Conservation (phyloP, 2,888 invertebrate species). For the Agapetus fuscipes region DNA sequence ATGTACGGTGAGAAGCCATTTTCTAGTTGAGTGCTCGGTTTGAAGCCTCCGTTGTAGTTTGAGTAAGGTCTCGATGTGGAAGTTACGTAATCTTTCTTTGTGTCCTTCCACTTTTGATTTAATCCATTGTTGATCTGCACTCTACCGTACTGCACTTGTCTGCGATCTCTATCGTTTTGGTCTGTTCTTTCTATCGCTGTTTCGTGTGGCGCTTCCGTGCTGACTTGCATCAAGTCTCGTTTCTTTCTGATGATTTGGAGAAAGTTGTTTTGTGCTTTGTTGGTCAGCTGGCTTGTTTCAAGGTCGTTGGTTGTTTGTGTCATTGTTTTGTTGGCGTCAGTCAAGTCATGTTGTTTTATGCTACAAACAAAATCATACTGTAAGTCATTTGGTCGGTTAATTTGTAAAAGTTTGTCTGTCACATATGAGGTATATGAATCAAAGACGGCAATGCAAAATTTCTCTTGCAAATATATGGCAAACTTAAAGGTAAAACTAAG, state of each 20-base stretch:
- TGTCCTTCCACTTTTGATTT: conserved; percentile 27
- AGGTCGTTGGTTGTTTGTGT: conserved; percentile 14
- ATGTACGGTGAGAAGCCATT: conserved; percentile 12
- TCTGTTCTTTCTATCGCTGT: conserved; percentile 7
- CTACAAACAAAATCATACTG: conserved; percentile 9
- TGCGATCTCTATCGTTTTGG: conserved; percentile 36
- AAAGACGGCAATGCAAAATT: too few relatives aligned
- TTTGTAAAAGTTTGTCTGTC: too few relatives aligned
- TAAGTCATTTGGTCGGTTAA: too few relatives aligned
- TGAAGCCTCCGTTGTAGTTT: conserved; percentile 10
- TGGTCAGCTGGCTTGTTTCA: neutral
- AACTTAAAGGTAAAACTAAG: too few relatives aligned
- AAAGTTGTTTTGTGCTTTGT: conserved; percentile 8
- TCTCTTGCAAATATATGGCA: too few relatives aligned
- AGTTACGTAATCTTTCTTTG: conserved; percentile 26
- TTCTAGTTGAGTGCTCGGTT: conserved; percentile 19
- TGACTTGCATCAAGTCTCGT: conserved; percentile 6
- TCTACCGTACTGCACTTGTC: conserved; percentile 32
- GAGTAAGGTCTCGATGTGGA: conserved; percentile 13
- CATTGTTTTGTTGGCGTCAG: conserved; percentile 12
- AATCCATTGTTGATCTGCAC: conserved; percentile 27
- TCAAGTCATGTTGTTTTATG: conserved; percentile 15
- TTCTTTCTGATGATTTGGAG: conserved; percentile 7
- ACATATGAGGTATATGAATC: too few relatives aligned
- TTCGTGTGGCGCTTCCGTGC: neutral